Evolutionary conservation across 2,888 invertebrate species (phyloP).

Genomic region (Invenusta paracnida): DNA sequence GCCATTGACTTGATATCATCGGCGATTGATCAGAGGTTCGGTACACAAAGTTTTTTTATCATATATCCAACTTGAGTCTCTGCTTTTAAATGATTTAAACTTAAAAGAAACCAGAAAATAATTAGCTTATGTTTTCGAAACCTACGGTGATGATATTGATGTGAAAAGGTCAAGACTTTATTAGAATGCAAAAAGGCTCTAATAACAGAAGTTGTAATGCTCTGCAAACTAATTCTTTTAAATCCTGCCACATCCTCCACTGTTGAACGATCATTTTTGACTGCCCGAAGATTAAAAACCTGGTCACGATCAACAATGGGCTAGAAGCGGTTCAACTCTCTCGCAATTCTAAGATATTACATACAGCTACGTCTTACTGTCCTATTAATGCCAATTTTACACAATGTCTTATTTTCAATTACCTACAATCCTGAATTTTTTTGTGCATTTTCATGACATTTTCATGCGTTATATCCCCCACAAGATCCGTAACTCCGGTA

Average conservation of each 20-base stretch:
- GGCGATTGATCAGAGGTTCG: constrained; percentile 8
- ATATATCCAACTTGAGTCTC: not conserved
- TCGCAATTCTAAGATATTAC: not conserved
- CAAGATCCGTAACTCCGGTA: no score
- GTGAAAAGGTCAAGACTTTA: not conserved
- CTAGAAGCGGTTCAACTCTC: not conserved
- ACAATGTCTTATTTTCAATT: no score
- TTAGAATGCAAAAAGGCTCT: not conserved
- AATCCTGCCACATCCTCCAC: not conserved
- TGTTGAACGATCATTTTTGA: not conserved
- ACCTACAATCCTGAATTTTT: no score
- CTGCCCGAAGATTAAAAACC: not conserved
- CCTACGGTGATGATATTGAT: not conserved
- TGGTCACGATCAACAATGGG: not conserved
- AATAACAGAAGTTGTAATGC: not conserved
- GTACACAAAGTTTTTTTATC: not conserved
- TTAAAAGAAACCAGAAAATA: not conserved
- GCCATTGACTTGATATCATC: not conserved
- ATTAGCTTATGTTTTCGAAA: not conserved
- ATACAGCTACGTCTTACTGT: no score
- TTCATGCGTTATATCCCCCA: no score
- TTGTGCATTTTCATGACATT: no score
- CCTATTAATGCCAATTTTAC: no score
- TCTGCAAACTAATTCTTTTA: not conserved
- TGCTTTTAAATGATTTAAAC: not conserved